Evolutionary conservation across 2,888 invertebrate species (phyloP).

Genomic region (Cetonia aurata): DNA sequence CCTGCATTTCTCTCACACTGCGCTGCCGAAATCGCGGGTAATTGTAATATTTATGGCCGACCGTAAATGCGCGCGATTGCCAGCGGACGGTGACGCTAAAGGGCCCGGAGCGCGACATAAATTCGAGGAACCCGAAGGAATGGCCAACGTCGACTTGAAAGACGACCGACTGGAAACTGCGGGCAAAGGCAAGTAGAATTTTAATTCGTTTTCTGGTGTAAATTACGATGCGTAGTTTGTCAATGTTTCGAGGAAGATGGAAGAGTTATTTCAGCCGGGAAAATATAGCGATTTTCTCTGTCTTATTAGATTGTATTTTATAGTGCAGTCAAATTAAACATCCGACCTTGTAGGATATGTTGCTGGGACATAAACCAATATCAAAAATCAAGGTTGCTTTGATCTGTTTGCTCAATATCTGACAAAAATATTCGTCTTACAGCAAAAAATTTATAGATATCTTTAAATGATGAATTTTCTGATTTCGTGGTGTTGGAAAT

Average conservation of each 20-base stretch:
- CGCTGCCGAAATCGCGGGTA: conserved; percentile 17
- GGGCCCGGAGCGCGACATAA: conserved; percentile 52
- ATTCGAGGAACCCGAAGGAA: conserved; percentile 61
- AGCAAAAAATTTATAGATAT: no score
- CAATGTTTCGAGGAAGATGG: background rate
- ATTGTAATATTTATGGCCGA: conserved; percentile 48
- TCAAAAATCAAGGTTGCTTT: no score
- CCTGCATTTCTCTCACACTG: conserved; percentile 11
- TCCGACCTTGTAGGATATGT: no score
- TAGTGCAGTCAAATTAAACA: no score
- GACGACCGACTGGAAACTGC: conserved; percentile 34
- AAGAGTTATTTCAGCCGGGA: no score
- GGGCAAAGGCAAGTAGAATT: conserved; percentile 30
- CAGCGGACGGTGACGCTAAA: conserved; percentile 45
- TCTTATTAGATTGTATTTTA: no score
- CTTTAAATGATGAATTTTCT: no score
- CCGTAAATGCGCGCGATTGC: conserved; percentile 51
- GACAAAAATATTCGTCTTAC: no score
- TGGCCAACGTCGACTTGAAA: conserved; percentile 61
- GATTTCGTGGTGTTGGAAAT: no score
- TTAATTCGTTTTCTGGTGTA: conserved; percentile 18
- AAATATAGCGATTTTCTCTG: no score
- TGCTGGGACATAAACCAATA: no score
- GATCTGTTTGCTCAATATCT: no score
- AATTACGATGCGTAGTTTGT: conserved; percentile 4